Conservation (phyloP, 2,888 invertebrate species). For the Augochlorella aurata region DNA sequence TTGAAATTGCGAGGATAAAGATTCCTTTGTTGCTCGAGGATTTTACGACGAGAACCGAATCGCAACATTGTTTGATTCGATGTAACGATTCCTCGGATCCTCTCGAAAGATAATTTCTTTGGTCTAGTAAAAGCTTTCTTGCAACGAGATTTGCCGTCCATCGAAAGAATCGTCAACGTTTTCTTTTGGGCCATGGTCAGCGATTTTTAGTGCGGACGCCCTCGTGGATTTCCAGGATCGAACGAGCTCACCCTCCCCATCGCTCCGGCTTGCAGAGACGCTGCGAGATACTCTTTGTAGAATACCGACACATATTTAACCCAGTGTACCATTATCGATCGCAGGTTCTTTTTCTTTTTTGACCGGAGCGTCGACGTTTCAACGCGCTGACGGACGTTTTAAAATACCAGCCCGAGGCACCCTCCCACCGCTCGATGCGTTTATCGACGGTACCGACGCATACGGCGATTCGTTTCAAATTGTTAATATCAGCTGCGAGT, state of each 20-base stretch:
- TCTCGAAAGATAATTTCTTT: no score
- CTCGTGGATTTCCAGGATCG: not conserved
- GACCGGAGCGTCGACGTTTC: not conserved
- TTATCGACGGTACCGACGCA: not conserved
- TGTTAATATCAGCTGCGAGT: no score
- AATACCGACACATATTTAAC: constrained; percentile 19
- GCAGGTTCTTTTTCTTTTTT: constrained; percentile 18
- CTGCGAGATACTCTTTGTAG: constrained; percentile 26
- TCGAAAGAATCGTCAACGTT: no score
- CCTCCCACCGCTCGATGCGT: not conserved
- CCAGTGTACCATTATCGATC: constrained; percentile 19
- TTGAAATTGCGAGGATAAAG: no score
- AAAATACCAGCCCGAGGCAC: not conserved
- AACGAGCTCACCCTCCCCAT: not conserved
- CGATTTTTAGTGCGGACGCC: not conserved
- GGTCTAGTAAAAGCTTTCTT: no score
- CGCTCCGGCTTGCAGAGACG: not conserved
- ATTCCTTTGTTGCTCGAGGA: no score
- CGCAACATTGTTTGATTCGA: no score
- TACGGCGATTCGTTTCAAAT: no score
- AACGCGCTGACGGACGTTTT: constrained; percentile 18
- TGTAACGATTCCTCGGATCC: no score
- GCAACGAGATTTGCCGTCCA: no score
- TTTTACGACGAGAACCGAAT: no score
- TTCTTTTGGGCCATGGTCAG: no score